Conservation (phyloP, 1,140 invertebrate genomes). For the Epicauta chinensis region DNA sequence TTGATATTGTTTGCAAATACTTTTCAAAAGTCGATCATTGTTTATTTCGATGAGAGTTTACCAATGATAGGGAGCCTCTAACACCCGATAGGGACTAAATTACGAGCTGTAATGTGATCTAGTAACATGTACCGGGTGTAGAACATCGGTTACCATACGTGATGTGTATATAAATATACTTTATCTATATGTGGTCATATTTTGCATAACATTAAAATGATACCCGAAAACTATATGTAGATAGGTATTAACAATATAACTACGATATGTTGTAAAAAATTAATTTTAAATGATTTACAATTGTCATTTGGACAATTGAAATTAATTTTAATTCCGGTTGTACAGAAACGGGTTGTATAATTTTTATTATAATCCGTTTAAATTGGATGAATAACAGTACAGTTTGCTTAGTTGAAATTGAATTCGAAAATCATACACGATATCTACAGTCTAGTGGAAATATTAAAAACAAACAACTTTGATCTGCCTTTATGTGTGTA, state of each 20-base stretch:
- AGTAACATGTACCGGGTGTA: constrained; percentile 30
- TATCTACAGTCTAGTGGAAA: background rate
- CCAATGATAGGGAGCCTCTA: constrained; percentile 2
- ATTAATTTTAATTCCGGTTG: too few species aligned
- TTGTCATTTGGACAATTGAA: too few species aligned
- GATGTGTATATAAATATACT: constrained; percentile 32
- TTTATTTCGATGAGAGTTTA: background rate
- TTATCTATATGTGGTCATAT: constrained; percentile 21
- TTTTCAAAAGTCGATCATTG: background rate
- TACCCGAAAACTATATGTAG: too few species aligned
- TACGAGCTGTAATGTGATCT: constrained; percentile 36
- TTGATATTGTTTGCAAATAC: too few species aligned
- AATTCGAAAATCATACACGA: background rate
- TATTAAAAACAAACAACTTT: background rate
- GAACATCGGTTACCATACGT: constrained; percentile 33
- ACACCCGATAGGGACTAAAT: constrained; percentile 29
- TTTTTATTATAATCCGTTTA: background rate
- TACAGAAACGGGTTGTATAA: too few species aligned
- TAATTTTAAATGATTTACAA: too few species aligned
- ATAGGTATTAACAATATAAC: too few species aligned
- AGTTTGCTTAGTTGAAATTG: background rate
- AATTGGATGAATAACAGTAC: background rate
- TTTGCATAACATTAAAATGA: too few species aligned
- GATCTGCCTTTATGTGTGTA: too few species aligned
- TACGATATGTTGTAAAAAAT: too few species aligned